Evolutionary conservation across 2,888 invertebrate species (phyloP).

Genomic region (Rapana venosa): DNA sequence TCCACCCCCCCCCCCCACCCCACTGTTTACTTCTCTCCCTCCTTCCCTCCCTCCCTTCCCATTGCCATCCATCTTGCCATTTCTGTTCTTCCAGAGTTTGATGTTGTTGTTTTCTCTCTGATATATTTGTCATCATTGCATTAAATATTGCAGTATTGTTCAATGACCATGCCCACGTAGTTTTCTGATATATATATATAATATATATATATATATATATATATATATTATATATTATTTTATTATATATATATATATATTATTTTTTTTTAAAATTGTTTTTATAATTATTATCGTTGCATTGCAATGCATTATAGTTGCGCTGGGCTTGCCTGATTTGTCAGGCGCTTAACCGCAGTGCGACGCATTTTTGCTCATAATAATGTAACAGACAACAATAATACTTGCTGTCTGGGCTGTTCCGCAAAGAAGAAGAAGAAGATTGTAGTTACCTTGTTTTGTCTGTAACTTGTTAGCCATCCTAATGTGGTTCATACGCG

Average conservation of each 20-base stretch:
- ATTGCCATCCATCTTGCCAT: background rate
- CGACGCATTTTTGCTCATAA: too few relatives aligned
- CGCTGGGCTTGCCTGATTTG: too few relatives aligned
- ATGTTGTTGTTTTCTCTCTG: background rate
- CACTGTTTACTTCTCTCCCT: background rate
- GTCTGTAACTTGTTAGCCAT: too few relatives aligned
- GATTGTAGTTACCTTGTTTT: too few relatives aligned
- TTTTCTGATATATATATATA: background rate
- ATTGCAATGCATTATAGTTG: too few relatives aligned
- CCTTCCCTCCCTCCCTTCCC: background rate
- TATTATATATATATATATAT: background rate
- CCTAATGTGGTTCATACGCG: too few relatives aligned
- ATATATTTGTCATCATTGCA: background rate
- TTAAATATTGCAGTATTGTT: background rate
- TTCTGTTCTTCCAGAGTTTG: background rate
- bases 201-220: background rate
- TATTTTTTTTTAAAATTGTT: too few relatives aligned
- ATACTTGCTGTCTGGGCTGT: too few relatives aligned
- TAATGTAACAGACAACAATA: too few relatives aligned
- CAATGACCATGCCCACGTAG: background rate
- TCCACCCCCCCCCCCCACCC: background rate
- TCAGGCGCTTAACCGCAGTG: too few relatives aligned
- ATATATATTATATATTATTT: background rate
- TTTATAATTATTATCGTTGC: too few relatives aligned
- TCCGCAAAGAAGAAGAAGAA: too few relatives aligned